Conservation (phyloP, 2,888 invertebrate species). For the Troides helena region DNA sequence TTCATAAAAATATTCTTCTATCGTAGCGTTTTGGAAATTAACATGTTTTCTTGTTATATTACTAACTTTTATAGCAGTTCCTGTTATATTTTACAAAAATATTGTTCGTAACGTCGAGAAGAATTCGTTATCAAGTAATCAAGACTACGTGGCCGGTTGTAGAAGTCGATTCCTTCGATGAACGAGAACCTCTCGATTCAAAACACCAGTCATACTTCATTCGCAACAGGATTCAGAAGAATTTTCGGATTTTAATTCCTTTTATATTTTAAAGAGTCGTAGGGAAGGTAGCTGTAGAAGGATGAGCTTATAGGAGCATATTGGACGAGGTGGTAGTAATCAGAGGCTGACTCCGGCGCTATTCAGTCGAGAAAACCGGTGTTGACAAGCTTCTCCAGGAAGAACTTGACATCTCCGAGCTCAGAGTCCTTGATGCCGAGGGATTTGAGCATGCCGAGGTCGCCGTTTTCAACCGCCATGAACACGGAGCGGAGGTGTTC, state of each 20-base stretch:
- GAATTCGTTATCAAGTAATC: conserved; percentile 46
- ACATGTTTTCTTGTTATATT: neutral
- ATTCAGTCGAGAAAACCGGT: conserved; percentile 97
- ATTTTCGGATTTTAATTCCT: conserved; percentile 52
- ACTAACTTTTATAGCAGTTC: neutral
- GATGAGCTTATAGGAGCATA: conserved; percentile 85
- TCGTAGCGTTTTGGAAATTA: conserved; percentile 47
- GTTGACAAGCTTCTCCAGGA: conserved; percentile 96
- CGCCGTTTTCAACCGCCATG: conserved; percentile 97
- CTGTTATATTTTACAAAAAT: neutral
- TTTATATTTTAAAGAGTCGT: conserved; percentile 76
- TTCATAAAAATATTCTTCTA: conserved; percentile 66
- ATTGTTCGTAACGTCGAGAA: conserved; percentile 33
- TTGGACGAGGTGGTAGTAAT: conserved; percentile 84
- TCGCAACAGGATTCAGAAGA: conserved; percentile 35
- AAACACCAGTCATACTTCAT: conserved; percentile 33
- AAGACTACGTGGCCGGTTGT: conserved; percentile 73
- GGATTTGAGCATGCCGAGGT: conserved; percentile 95
- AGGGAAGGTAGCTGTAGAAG: conserved; percentile 85
- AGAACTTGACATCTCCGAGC: conserved; percentile 96
- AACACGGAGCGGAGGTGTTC: conserved; percentile 96
- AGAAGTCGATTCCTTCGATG: conserved; percentile 45
- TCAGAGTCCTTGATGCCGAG: conserved; percentile 97
- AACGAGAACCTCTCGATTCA: conserved; percentile 38
- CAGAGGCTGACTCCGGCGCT: conserved; percentile 86